Conservation (phyloP, 2,888 invertebrate genomes). For the Caenorhabditis drosophilae region DNA sequence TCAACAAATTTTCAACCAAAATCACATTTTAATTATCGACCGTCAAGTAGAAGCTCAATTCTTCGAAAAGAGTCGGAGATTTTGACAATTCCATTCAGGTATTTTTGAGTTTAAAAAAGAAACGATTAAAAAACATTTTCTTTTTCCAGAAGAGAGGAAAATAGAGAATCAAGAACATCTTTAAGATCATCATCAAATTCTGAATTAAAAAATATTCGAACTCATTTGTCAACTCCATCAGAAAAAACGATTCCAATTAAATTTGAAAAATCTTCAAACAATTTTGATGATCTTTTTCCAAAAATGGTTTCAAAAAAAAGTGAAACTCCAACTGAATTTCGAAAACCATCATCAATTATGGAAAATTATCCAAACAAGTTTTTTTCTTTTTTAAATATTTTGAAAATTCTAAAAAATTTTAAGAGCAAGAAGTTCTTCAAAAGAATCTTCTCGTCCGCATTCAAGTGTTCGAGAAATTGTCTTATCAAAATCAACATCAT, state of each 20-base stretch:
- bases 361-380: too few species aligned
- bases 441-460: slow-evolving; percentile 17
- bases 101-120: background rate
- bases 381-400: too few species aligned
- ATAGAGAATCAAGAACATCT: background rate
- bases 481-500: slow-evolving; percentile 30
- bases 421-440: too few species aligned
- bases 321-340: too few species aligned
- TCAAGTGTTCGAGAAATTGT: slow-evolving; percentile 20
- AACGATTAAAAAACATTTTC: too few species aligned
- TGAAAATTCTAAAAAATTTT: too few species aligned
- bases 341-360: too few species aligned
- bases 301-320: too few species aligned
- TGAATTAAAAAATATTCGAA: too few species aligned
- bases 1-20: too few species aligned
- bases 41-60: slow-evolving; percentile 11
- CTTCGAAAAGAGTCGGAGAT: slow-evolving; percentile 27
- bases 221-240: too few species aligned
- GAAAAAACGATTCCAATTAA: slow-evolving; percentile 2
- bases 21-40: too few species aligned
- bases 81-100: slow-evolving; percentile 10
- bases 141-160: background rate
- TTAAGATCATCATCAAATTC: background rate
- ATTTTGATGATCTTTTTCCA: slow-evolving; percentile 2
- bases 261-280: slow-evolving; percentile 1